phyloP scores from a whole-genome alignment of 1,140 invertebrate genomes.

The Eriocheir sinensis region DNA sequence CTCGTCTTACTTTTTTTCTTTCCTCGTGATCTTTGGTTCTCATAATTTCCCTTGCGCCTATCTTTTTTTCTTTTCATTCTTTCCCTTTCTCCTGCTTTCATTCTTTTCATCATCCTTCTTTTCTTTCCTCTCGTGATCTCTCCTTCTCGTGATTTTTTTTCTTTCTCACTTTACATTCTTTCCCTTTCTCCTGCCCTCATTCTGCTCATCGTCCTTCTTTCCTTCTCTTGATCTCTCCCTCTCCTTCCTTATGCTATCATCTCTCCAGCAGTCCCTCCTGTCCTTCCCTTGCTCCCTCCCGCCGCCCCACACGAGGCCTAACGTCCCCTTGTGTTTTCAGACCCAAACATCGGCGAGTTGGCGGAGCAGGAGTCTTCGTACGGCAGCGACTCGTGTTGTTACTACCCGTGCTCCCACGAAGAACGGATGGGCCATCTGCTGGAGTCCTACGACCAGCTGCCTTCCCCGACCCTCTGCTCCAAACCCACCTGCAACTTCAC shows the following conservation, averaged over 20 bases:
- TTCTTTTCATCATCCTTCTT: not conserved
- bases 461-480: conserved; percentile 44
- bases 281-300: not conserved
- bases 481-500: conserved; percentile 37
- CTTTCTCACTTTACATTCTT: not conserved
- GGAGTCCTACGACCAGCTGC: conserved; percentile 5
- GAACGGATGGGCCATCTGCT: conserved; percentile 19
- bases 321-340: conserved; percentile 27
- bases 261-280: not conserved
- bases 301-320: not conserved
- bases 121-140: not conserved
- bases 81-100: not conserved
- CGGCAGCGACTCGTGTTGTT: conserved; percentile 52
- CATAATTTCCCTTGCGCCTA: not conserved
- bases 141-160: not conserved
- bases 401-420: conserved; percentile 38
- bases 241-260: not conserved
- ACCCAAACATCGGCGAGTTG: conserved; percentile 62
- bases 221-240: not conserved
- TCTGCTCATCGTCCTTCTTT: not conserved
- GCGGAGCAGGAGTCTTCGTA: conserved; percentile 62
- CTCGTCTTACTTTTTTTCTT: not conserved
- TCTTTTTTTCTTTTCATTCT: not conserved
- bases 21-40: not conserved
- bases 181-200: not conserved